Evolutionary conservation across 2,888 invertebrate species (phyloP), one percentile per base, ranked within the genome.

Genomic region (Tillus elongatus): DNA sequence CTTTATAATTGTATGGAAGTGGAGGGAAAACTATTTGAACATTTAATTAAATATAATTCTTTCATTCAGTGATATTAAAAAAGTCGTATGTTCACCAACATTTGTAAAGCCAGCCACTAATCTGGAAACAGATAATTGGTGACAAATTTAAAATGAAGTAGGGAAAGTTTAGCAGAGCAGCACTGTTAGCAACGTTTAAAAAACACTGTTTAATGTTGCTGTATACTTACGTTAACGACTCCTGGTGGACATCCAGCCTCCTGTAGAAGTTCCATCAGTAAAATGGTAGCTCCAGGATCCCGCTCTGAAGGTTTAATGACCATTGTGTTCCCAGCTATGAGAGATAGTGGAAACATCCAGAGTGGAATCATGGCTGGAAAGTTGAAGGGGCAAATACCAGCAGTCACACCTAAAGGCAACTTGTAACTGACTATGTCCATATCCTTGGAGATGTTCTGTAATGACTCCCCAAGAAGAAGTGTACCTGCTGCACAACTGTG

Each of bases 291-390:
- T 1, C 97, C 96, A 3, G 98, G 98, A 54, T 96, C 97, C 54
- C 95, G 79, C 64, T 99, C 98, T 0, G 96, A 97, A 0, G 98
- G 98, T 69, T 88, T 98, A 56, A 98, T 71, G 36, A 98, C 71
- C 66, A 87, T 85, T 0, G 97, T 90, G 67, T 98, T 98, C 31
- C 98, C 98, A 36, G 93, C 90, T 3, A 90, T 82, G 26, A 86
- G 70, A 10, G 87, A 79, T 32, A 86, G 70, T 0, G 88, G 87
- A 74, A 85, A 85, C 77, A 86, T 86, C 97, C 98, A 98, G 3
- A 98, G 72, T 0, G 98, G 98, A 51, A 98, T 95, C 98, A 98
- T 98, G 15, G 97, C 97, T 0, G 98, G 98, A 67, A 97, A 98
- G 67, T 97, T 97, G 66, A 97, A 97, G 0, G 96, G 96, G n/a